Percentiles rank a stretch among this genome's conserved stretches.
Evolutionary conservation across 2,888 invertebrate genomes (phyloP).

Genomic region (Caradrina clavipalpis): DNA sequence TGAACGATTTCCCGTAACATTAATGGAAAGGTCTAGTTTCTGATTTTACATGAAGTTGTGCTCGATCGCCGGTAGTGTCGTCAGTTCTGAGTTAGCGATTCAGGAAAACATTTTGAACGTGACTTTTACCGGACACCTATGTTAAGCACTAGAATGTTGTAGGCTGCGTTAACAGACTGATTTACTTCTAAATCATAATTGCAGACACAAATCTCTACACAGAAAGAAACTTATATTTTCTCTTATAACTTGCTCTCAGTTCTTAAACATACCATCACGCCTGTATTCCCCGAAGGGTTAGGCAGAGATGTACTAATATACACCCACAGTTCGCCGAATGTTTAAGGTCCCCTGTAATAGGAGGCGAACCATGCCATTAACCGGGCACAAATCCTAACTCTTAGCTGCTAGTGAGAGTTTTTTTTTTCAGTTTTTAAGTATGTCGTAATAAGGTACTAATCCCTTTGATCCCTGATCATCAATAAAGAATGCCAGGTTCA

Average conservation of each 20-base stretch:
- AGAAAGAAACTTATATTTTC: background rate
- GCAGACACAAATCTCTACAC: no score
- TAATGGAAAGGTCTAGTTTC: constrained; percentile 13
- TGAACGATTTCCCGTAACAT: constrained; percentile 31
- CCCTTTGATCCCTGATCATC: constrained; percentile 1
- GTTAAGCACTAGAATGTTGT: background rate
- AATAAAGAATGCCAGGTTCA: constrained; percentile 30
- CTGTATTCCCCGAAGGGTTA: no score
- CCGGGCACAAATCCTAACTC: no score
- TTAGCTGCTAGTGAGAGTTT: no score
- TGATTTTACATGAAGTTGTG: constrained; percentile 2
- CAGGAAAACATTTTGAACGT: background rate
- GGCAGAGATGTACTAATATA: no score
- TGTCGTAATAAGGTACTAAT: background rate
- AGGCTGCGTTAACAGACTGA: background rate
- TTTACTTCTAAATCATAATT: background rate
- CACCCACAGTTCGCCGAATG: no score
- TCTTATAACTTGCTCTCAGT: background rate
- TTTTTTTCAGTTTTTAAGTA: no score
- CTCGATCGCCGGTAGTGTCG: background rate
- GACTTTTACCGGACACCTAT: background rate
- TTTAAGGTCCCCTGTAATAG: no score
- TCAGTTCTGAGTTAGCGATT: background rate
- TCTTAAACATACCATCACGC: no score
- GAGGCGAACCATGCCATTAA: no score